These are phyloP conservation scores for Sarcophaga caerulescens DNA, from an alignment of 2,888 invertebrate species.

Conservation along the genomic window DNA sequence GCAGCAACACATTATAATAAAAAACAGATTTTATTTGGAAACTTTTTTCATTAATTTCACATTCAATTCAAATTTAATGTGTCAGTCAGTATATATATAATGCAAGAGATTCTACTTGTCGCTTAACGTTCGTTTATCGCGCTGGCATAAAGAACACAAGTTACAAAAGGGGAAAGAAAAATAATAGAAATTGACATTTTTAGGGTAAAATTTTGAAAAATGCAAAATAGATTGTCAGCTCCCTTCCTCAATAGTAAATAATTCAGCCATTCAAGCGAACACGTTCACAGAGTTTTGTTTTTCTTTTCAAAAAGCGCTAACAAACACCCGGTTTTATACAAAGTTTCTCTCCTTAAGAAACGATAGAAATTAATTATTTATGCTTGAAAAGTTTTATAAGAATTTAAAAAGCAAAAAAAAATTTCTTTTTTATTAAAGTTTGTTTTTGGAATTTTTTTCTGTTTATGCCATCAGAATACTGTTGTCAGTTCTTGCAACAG, in stretches of 20 bases:
- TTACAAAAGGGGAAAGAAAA: not conserved
- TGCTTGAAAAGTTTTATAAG: slow-evolving; percentile 45
- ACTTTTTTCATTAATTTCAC: no score
- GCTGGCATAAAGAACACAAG: not conserved
- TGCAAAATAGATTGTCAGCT: slow-evolving; percentile 26
- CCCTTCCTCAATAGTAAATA: not conserved
- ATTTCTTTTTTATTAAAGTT: slow-evolving; percentile 5
- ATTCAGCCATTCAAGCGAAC: slow-evolving; percentile 22
- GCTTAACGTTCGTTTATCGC: slow-evolving; percentile 28
- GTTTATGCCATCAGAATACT: not conserved
- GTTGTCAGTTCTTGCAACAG: not conserved
- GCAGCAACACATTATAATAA: no score
- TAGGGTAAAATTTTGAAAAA: slow-evolving; percentile 35
- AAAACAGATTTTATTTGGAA: no score
- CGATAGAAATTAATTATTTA: slow-evolving; percentile 56
- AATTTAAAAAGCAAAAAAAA: not conserved
- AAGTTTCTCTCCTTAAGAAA: slow-evolving; percentile 11
- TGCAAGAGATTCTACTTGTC: slow-evolving; percentile 20
- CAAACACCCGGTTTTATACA: slow-evolving; percentile 29
- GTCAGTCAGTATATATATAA: no score
- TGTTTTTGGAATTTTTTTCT: not conserved
- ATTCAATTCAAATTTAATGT: no score
- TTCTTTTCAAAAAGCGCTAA: not conserved
- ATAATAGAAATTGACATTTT: slow-evolving; percentile 52
- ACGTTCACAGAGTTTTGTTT: slow-evolving; percentile 7